phyloP scores from a whole-genome alignment of 2,113 vertebrate genomes.

The Mustelus asterias region DNA sequence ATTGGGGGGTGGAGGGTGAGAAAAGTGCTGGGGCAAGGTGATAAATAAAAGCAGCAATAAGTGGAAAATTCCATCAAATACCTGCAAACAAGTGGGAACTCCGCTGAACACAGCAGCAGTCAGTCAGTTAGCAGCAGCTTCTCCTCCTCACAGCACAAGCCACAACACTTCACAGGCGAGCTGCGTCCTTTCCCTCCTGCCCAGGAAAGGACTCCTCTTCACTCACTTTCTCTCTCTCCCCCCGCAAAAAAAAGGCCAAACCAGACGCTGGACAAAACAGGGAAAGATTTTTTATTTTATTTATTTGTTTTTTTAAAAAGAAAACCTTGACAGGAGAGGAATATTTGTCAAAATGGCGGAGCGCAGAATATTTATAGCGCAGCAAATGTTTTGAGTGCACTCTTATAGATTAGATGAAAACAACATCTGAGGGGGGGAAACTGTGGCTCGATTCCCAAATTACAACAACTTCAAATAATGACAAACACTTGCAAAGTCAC shows the following conservation, averaged over 20 bases:
- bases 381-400: not conserved
- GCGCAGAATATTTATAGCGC: conserved; percentile 31
- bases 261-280: not conserved
- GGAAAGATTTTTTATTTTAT: not conserved
- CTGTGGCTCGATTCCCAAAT: not conserved
- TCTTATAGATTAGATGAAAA: not conserved
- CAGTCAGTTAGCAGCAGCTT: not conserved
- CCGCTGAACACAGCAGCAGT: not conserved
- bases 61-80: not conserved
- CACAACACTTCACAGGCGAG: not conserved
- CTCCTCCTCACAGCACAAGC: not conserved
- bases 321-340: conserved; percentile 33
- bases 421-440: not conserved
- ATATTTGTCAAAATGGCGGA: conserved; percentile 37
- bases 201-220: not conserved
- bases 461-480: not conserved
- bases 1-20: no score
- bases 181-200: not conserved
- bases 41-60: not conserved
- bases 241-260: not conserved
- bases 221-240: not conserved
- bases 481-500: not conserved
- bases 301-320: not conserved
- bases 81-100: conserved; percentile 15
- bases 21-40: not conserved